Evolutionary conservation across 1,140 invertebrate species (phyloP), one percentile per base, ranked within the genome.

Genomic region (Archegozetes longisetosus): DNA sequence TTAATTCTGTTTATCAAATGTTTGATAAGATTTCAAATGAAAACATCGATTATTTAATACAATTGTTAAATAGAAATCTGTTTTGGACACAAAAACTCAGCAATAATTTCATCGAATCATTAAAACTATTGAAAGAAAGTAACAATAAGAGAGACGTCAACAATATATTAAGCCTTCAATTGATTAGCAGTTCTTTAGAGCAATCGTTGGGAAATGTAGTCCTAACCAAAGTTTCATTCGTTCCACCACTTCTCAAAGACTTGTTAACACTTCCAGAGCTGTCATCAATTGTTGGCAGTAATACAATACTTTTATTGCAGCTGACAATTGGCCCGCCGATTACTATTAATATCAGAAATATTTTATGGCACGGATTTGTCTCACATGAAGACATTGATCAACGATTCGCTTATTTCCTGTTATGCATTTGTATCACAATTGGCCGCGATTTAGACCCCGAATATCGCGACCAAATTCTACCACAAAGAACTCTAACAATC

Each of bases 321-420:
- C 28, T 69, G 26, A 40, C 73, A 25, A 67, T 73, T 53, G 72
- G 72, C 14, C 69, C 70, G 25, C 72, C 72, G 17, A 65, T 64
- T 17, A 72, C 72, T n/a, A 56, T 74, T 22, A 74, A 74, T 56
- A 52, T 74, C 13, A 65, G 72, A 17, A 74, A 74, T 66, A 55
- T 74, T 49, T 60, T 66, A 2, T 74, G 72, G 72, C 72, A 74
- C 68, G 72, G 72, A 47, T 74, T 74, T 63, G 61, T 68, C 26
- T 49, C 54, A 24, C 66, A 64, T 23, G 58, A 40, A 20, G 70
- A 73, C 58, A 64, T 72, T 49, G 66, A 67, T 53, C 55, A 59
- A 56, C 66, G 66, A 68, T 69, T 56, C 53, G 22, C 22, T 60
- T 48, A 64, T 46, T 29, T 49, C 48, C 23, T 60, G 12, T 25